Base-by-base conservation (phyloP, 2,113 vertebrate species). In the Paedocypris sp. region DNA sequence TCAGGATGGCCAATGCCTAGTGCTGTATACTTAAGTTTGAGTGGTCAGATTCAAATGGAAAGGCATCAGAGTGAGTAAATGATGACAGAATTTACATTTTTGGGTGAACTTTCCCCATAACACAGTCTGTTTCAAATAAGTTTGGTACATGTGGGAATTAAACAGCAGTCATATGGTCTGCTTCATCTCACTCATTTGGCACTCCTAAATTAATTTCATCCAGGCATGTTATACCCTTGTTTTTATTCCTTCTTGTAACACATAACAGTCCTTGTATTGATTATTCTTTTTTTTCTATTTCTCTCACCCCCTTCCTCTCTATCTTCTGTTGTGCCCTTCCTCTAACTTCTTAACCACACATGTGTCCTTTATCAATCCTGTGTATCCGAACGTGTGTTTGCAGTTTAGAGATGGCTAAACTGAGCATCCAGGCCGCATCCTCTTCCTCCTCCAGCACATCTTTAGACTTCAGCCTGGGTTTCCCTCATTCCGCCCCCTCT, bases 381-480 rank as follows among this genome's bases (percentile, higher is more conserved):
- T 51, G 47, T 19, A 20, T 62, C 32, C 52, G 22, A 79, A 31
- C 85, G 82, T 82, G 84, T 79, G 75, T 80, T 85, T 86, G 81
- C 89, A 94, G 91, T 82, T 88, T 94, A 90, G 91, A 94, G 88
- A 91, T 94, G 91, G 91, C 91, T 90, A 93, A 92, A 88, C 86
- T 91, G 88, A 92, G 88, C 87, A 91, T 89, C 88, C 90, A 92
- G 88, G 85, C 87, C 72, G 89, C 88, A 86, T 39, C 51, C 75
- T 85, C 90, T 72, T 83, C 79, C 79, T 87, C 90, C 78, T 83
- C 90, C 73, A 82, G 79, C 78, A 85, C 80, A 85, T 82, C 89
- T 71, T 82, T 90, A 84, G 91, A 94, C 81, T 87, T 94, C 80
- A 90, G 89, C 87, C 87, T 93, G 87, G 87, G 85, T 85, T 90